Conservation (phyloP, 2,797 vertebrate species). For the Syngnathus acus region DNA sequence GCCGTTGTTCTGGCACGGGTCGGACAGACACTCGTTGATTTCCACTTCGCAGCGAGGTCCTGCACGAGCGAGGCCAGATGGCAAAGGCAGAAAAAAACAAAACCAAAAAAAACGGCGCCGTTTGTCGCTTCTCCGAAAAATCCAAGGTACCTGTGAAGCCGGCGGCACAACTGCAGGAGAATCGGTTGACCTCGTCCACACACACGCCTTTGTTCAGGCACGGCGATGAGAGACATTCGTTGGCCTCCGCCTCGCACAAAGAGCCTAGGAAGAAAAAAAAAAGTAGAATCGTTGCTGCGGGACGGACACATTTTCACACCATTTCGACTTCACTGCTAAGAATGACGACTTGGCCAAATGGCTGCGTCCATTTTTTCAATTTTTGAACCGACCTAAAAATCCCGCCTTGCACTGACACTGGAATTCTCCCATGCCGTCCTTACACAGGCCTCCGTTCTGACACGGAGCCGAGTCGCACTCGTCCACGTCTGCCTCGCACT, state of each 20-base stretch:
- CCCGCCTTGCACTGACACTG: constrained; percentile 84
- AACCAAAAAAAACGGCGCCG: background rate
- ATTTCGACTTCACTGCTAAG: too few relatives aligned
- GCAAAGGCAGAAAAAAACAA: background rate
- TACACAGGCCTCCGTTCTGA: constrained; percentile 81
- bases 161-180: constrained; percentile 75
- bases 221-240: constrained; percentile 85
- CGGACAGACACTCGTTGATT: constrained; percentile 85
- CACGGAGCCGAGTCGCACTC: constrained; percentile 89
- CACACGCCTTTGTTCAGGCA: constrained; percentile 87
- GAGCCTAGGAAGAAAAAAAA: constrained; percentile 62
- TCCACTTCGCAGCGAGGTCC: constrained; percentile 84
- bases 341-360: too few relatives aligned
- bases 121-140: background rate
- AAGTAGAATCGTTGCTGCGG: too few relatives aligned
- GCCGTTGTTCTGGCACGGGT: constrained; percentile 83
- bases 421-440: constrained; percentile 80
- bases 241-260: constrained; percentile 83
- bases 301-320: too few relatives aligned
- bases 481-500: constrained; percentile 89
- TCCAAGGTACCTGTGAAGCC: constrained; percentile 78
- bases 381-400: constrained; percentile 74
- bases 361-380: too few relatives aligned
- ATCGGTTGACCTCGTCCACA: constrained; percentile 78
- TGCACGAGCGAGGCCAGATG: constrained; percentile 30